phyloP scores from a whole-genome alignment of 2,888 invertebrate genomes.

The Hymenopus coronatus region DNA sequence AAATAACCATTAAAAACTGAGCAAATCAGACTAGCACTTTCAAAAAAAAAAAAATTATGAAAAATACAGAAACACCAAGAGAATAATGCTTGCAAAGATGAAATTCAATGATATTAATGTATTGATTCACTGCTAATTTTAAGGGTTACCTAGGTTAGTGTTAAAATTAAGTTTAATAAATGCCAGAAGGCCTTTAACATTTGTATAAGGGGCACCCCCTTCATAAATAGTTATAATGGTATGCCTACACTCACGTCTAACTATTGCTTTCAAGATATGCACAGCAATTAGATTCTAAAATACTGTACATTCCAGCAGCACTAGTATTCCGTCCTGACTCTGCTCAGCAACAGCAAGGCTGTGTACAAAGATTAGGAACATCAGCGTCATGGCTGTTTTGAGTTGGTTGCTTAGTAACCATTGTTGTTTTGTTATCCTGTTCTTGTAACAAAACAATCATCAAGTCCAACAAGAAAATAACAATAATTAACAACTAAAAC shows the following conservation, averaged over 20 bases:
- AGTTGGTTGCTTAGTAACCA: neutral
- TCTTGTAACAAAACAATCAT: neutral
- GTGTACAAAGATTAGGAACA: neutral
- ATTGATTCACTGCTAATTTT: neutral
- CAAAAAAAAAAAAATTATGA: too few relatives aligned
- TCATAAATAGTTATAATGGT: too few relatives aligned
- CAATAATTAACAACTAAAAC: neutral
- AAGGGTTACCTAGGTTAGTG: too few relatives aligned
- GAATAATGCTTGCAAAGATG: neutral
- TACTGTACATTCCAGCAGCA: neutral
- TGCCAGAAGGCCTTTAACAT: too few relatives aligned
- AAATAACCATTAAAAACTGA: too few relatives aligned
- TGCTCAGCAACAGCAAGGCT: neutral
- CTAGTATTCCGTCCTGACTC: neutral
- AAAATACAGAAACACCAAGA: too few relatives aligned
- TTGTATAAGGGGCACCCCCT: too few relatives aligned
- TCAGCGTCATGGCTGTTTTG: neutral
- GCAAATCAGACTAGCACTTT: too few relatives aligned
- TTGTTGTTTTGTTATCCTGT: neutral
- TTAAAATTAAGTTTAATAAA: too few relatives aligned
- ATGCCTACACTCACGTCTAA: neutral
- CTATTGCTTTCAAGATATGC: neutral
- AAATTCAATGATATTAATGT: neutral
- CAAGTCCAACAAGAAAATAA: constrained; percentile 7
- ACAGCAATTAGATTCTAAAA: neutral